Evolutionary conservation across 2,888 invertebrate genomes (phyloP).

Genomic region (Cremastinae sp.): DNA sequence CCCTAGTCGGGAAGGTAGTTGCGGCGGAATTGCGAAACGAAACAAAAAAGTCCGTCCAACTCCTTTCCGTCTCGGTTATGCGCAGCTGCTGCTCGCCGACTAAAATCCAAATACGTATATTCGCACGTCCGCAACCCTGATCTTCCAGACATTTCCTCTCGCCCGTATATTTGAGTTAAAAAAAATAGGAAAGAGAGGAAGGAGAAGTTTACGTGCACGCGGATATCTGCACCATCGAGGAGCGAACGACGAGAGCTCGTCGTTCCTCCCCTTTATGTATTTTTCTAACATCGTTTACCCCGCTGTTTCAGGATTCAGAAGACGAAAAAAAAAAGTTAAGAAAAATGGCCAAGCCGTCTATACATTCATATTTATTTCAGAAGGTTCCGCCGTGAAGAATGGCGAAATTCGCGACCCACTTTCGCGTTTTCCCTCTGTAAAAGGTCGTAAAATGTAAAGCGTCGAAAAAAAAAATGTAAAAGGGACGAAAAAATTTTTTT

Average conservation of each 20-base stretch:
- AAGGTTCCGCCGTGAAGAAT: conserved; percentile 1
- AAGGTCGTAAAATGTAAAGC: background rate
- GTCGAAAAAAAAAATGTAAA: background rate
- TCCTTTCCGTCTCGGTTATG: conserved; percentile 81
- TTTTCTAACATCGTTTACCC: conserved; percentile 39
- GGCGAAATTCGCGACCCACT: conserved; percentile 10
- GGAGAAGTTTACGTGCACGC: background rate
- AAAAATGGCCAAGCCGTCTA: background rate
- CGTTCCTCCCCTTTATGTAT: conserved; percentile 19
- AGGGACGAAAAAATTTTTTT: background rate
- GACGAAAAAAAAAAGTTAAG: conserved; percentile 8
- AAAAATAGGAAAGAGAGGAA: background rate
- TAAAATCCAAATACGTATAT: background rate
- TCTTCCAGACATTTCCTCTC: conserved; percentile 13
- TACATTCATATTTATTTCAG: conserved; percentile 14
- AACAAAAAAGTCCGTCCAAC: conserved; percentile 82
- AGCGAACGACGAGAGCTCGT: conserved; percentile 17
- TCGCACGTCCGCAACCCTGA: conserved; percentile 15
- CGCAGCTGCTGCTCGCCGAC: conserved; percentile 57
- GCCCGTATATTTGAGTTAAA: conserved; percentile 19
- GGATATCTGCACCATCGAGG: background rate
- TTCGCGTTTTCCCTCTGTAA: background rate
- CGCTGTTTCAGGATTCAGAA: conserved; percentile 22
- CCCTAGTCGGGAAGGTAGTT: conserved; percentile 84
- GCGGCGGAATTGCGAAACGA: conserved; percentile 82